These are phyloP conservation scores for Leptopilina drosophilae DNA, from an alignment of 2,888 invertebrate species.

Conservation along the genomic window DNA sequence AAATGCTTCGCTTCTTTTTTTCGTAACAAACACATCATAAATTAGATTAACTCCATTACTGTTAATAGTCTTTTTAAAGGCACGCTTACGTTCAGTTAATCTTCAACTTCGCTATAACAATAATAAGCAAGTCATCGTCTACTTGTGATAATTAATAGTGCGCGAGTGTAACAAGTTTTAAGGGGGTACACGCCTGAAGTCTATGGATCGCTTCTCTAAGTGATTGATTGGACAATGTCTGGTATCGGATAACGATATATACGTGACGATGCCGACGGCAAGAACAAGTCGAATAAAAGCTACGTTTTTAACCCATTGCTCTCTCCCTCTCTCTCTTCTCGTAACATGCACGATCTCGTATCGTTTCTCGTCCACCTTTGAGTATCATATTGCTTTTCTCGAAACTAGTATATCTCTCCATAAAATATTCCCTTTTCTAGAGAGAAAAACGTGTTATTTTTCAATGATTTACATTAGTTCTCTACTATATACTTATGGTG, in stretches of 20 bases:
- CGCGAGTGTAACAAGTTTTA: slow-evolving; percentile 60
- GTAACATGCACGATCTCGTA: slow-evolving; percentile 35
- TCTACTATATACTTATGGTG: not conserved
- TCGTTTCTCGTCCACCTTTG: slow-evolving; percentile 25
- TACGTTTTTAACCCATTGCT: slow-evolving; percentile 36
- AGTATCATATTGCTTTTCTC: slow-evolving; percentile 42
- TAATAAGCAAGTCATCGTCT: slow-evolving; percentile 61
- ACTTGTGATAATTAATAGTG: slow-evolving; percentile 63
- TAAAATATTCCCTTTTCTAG: slow-evolving; percentile 24
- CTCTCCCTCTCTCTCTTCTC: not conserved
- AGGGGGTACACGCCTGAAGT: slow-evolving; percentile 50
- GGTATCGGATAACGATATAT: slow-evolving; percentile 56
- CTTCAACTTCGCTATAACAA: slow-evolving; percentile 36
- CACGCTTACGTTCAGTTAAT: slow-evolving; percentile 39
- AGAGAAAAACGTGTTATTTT: slow-evolving; percentile 26
- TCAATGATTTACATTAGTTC: slow-evolving; percentile 3
- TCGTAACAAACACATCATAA: not conserved
- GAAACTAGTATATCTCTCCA: slow-evolving; percentile 20
- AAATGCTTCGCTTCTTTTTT: too few species aligned
- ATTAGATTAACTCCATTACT: slow-evolving; percentile 8
- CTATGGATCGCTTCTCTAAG: slow-evolving; percentile 57
- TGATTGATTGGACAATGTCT: slow-evolving; percentile 60
- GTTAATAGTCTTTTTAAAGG: not conserved
- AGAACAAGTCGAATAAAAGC: slow-evolving; percentile 46
- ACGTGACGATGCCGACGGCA: slow-evolving; percentile 57